These are phyloP conservation scores for Sitodiplosis mosellana DNA, from an alignment of 1,140 invertebrate genomes.

Conservation along the genomic window DNA sequence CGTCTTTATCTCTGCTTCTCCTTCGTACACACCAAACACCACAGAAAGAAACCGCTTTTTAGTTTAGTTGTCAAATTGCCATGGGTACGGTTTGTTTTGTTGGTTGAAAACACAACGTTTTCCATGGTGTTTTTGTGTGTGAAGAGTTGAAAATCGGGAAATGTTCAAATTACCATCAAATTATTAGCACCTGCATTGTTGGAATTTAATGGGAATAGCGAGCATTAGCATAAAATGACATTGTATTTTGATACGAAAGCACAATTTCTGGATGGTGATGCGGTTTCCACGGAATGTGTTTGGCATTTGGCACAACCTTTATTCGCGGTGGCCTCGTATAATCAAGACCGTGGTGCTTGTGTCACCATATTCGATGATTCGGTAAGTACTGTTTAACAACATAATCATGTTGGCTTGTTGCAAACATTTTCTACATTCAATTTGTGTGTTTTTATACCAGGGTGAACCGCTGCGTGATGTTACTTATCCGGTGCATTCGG, in stretches of 20 bases:
- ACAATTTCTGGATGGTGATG: conserved; percentile 42
- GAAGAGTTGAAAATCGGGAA: too few species aligned
- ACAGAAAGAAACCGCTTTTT: too few species aligned
- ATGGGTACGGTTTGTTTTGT: too few species aligned
- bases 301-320: conserved; percentile 66
- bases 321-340: conserved; percentile 68
- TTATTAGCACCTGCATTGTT: too few species aligned
- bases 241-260: conserved; percentile 59
- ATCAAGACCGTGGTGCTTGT: conserved; percentile 69
- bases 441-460: conserved; percentile 27
- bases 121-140: too few species aligned
- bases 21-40: too few species aligned
- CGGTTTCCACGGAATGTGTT: conserved; percentile 50
- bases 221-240: conserved; percentile 32
- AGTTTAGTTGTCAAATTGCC: too few species aligned
- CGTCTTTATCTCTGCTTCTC: too few species aligned
- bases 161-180: too few species aligned
- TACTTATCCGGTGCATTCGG: conserved; percentile 50
- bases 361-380: conserved; percentile 77
- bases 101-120: too few species aligned
- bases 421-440: background rate
- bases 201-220: background rate
- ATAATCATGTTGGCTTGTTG: background rate
- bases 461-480: conserved; percentile 61
- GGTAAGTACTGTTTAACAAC: conserved; percentile 31